Percentiles rank a stretch among this genome's conserved stretches.
These are phyloP conservation scores for Psittacus erithacus DNA, from an alignment of 2,113 vertebrate species.

Conservation along the genomic window DNA sequence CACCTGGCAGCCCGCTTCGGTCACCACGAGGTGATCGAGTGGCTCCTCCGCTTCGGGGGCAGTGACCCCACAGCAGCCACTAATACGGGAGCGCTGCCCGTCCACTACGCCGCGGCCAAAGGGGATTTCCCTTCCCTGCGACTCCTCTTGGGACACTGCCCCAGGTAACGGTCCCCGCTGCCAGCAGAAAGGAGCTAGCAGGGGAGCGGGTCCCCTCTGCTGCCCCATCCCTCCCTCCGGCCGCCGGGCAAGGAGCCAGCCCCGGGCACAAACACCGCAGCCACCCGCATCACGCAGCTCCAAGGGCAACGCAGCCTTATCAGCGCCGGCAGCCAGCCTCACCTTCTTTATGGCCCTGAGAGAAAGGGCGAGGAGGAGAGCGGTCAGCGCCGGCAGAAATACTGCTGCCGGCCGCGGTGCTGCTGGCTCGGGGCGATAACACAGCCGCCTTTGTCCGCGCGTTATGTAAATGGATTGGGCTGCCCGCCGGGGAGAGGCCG, in stretches of 20 bases:
- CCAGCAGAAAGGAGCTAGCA: not conserved
- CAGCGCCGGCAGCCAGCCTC: not conserved
- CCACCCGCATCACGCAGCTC: not conserved
- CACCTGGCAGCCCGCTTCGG: constrained; percentile 96
- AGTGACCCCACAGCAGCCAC: constrained; percentile 85
- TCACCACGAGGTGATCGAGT: constrained; percentile 90
- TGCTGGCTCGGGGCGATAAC: constrained; percentile 69
- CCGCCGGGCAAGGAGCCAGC: not conserved
- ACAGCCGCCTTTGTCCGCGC: constrained; percentile 64
- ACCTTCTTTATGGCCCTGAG: not conserved
- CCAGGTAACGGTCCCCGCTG: constrained; percentile 81
- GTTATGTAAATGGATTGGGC: constrained; percentile 64
- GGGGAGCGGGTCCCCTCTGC: not conserved
- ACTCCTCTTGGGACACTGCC: constrained; percentile 86
- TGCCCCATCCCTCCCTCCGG: not conserved
- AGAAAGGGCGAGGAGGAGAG: constrained; percentile 21
- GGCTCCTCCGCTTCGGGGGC: constrained; percentile 87
- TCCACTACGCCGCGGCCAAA: constrained; percentile 98
- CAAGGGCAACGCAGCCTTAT: constrained; percentile 17
- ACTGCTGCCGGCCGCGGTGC: not conserved
- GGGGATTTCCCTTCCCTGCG: constrained; percentile 91
- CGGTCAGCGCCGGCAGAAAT: constrained; percentile 33
- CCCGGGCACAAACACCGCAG: not conserved
- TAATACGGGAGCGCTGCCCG: constrained; percentile 88
- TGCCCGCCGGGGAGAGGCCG: not conserved